Evolutionary conservation across 2,797 vertebrate genomes (phyloP), one percentile per base, ranked within the genome.

Genomic region (Cyclura pinguis): DNA sequence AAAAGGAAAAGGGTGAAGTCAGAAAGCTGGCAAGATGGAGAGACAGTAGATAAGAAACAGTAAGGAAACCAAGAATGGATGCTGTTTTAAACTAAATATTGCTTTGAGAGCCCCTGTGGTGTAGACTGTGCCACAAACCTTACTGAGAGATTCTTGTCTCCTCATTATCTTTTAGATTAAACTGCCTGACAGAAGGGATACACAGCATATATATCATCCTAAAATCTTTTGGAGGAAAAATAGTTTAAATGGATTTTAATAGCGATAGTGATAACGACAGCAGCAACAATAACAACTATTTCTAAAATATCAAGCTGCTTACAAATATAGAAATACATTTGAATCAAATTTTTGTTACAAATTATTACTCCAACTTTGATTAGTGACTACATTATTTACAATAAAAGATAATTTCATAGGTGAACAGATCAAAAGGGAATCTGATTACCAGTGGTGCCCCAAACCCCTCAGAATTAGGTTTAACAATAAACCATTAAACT

Each of bases 391-490:
- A 81, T 29, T 62, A 72, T 81, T 72, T 88, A 29, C 72, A 73
- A 16, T 52, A 47, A 76, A 76, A 32, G 69, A 73, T 57, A 14
- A 83, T 47, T 22, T 64, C 55, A 72, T 52, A n/a, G 78, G 50
- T 73, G 69, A 85, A 52, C 18, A 59, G 35, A 77, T 80, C n/a
- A 59, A 47, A 35, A 85, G 35, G 38, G 32, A 80, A 57, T 57
- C 47, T 89, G n/a, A 85, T 89, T 38, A 85, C 24, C 62, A 89
- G 6, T 77, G 59, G 55, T 38, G 47, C 24, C 29, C 10, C 59
- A 84, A 78, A 85, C 38, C 35, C 24, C 29, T 84, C 81, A 64
- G 13, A 52, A 67, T 52, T 81, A 38, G 77, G 32, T 32, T 38
- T 24, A 84, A 29, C 73, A 84, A 67, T n/a, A 47, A 38, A 55